Evolutionary conservation across 2,113 vertebrate species (phyloP).

Genomic region (Sinocyclocheilus maitianheensis): DNA sequence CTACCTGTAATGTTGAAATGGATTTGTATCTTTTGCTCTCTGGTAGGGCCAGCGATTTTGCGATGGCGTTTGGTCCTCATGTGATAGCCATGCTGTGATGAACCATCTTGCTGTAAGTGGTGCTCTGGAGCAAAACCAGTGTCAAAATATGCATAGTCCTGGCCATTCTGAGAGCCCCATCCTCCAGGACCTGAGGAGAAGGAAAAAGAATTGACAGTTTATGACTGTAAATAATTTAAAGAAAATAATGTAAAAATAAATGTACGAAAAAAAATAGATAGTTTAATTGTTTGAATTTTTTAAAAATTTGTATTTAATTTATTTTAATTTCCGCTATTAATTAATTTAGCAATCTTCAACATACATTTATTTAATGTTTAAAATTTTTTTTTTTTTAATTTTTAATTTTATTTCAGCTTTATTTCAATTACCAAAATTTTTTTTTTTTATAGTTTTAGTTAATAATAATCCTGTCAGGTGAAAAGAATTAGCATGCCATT

Average conservation of each 20-base stretch:
- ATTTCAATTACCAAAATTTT: no score
- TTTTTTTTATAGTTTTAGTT: no score
- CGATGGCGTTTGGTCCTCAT: constrained; percentile 83
- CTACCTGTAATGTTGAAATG: constrained; percentile 96
- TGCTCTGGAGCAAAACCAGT: constrained; percentile 76
- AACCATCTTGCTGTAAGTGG: constrained; percentile 64
- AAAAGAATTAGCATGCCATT: background rate
- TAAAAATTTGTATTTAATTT: no score
- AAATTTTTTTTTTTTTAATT: no score
- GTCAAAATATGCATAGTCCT: constrained; percentile 94
- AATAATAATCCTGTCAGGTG: no score
- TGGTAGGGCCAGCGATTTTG: constrained; percentile 73
- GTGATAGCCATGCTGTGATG: constrained; percentile 58
- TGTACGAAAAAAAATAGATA: no score
- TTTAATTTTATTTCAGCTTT: no score
- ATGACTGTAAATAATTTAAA: background rate
- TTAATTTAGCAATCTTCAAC: no score
- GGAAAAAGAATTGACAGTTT: background rate
- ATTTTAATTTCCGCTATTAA: no score
- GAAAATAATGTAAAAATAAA: no score
- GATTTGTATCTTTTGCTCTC: constrained; percentile 95
- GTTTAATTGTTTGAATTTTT: no score
- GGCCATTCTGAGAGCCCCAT: constrained; percentile 81
- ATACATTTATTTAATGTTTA: no score
- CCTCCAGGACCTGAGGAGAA: constrained; percentile 84